Evolutionary conservation across 2,888 invertebrate genomes (phyloP), one percentile per base, ranked within the genome.

Genomic region (Biston stratarius): DNA sequence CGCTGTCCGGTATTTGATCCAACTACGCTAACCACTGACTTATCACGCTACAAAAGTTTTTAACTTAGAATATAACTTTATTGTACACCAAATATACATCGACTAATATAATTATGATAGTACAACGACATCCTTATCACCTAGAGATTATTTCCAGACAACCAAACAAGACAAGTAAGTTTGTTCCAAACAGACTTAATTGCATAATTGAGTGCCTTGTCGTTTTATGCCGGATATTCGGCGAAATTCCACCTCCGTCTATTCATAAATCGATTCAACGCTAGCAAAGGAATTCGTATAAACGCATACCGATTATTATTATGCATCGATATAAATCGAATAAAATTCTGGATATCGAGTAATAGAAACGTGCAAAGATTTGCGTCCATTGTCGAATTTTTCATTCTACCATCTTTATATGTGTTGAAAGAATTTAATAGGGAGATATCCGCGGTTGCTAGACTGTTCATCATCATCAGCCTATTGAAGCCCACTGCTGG

Each of bases 261-360:
- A 53, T 24, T 24, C 47, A 52, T 24, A 52, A 61, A 44, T 42
- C 60, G 51, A 36, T 52, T 56, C 60, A 60, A 44, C 45, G 51
- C 60, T 60, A 61, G 44, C 59, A 9, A 59, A 58, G 70, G 75
- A 75, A 75, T 75, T 73, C 75, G 69, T 75, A 75, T 75, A 75
- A 75, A 73, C 73, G 75, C 75, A 75, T 75, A 71, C 75, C 75
- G 73, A 73, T 75, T 75, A 75, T 75, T 75, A 75, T 73, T 75
- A 75, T 75, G 75, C 74, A 75, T 71, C 72, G 72, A 61, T 67
- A 74, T 74, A 74, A 75, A 75, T 75, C 74, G 74, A 75, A 75
- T 73, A 72, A 70, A 73, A 71, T 67, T 63, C 60, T 69, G 63
- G 74, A 76, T 72, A 74, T 68, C 75, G 75, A 69, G 70, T 66